These are phyloP conservation scores for Pithys albifrons DNA, from an alignment of 2,113 vertebrate genomes.

Conservation along the genomic window DNA sequence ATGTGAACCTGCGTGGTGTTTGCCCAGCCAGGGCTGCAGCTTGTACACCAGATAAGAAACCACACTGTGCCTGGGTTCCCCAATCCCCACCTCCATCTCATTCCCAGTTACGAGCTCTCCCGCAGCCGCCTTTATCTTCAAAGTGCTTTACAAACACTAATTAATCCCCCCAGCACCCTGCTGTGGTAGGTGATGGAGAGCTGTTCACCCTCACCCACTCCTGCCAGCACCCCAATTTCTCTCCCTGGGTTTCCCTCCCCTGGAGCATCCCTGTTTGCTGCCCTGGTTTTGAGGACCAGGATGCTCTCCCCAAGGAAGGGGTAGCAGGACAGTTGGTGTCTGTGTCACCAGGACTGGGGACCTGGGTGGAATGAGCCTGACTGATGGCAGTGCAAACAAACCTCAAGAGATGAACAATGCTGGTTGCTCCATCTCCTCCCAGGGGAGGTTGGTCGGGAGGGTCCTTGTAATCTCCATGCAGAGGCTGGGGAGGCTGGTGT, in stretches of 20 bases:
- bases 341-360: background rate
- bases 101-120: background rate
- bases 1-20: background rate
- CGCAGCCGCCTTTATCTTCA: background rate
- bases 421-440: background rate
- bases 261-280: accelerated
- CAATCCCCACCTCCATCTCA: background rate
- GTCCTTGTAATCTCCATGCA: background rate
- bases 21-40: background rate
- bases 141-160: constrained; percentile 59
- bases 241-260: background rate
- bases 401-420: background rate
- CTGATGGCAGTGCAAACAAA: background rate
- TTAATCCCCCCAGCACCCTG: background rate
- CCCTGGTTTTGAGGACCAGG: background rate
- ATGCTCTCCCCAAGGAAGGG: background rate
- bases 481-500: background rate
- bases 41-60: constrained; percentile 16
- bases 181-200: background rate
- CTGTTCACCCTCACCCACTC: background rate
- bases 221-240: background rate
- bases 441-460: accelerated
- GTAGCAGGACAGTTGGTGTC: background rate
- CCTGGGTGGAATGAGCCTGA: background rate
- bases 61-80: background rate